Evolutionary conservation across 2,888 invertebrate species (phyloP), one percentile per base, ranked within the genome.

Genomic region (Apotomis capreana): DNA sequence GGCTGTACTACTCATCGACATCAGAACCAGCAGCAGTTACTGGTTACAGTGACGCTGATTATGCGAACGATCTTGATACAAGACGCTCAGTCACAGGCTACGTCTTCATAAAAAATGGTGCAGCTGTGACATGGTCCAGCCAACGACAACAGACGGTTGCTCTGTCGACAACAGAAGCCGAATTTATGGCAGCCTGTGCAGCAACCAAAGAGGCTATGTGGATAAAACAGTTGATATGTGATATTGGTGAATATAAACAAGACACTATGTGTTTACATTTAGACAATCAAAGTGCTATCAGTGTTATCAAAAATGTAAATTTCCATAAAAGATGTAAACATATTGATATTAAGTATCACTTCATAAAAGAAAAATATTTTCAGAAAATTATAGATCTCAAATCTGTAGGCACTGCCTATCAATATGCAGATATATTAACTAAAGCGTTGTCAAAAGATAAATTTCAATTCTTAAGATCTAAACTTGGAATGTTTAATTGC

Each of bases 301-400:
- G 65, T 60, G 59, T 65, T 3, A 70, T 70, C 15, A 70, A 70
- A 65, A 70, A 70, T 44, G 13, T 60, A 12, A 54, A 70, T 44
- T 65, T 65, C 26, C 70, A 70, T 40, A 70, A 70, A 54, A 44
- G 70, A 54, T 70, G 65, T 61, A 70, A 70, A 54, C 70, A 70
- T 54, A 70, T 70, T 36, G 70, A 70, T 5, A 52, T 70, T 5
- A 70, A 65, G 49, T 63, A 36, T 60, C 40, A 63, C 68, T 68
- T 58, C n/a, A 37, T 58, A 12, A 58, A 58, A 9, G 57, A 58
- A 58, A 58, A 58, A 36, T 58, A 37, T 58, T 36, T 12, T 9
- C 37, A 58, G 36, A 58, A 58, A 10, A 37, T 37, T 37, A 58
- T 58, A 9, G 4, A 10, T 58, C 12, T 58, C 5, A 58, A 58